Evolutionary conservation across 1,140 invertebrate genomes (phyloP).

Genomic region (Chlorops oryzae): DNA sequence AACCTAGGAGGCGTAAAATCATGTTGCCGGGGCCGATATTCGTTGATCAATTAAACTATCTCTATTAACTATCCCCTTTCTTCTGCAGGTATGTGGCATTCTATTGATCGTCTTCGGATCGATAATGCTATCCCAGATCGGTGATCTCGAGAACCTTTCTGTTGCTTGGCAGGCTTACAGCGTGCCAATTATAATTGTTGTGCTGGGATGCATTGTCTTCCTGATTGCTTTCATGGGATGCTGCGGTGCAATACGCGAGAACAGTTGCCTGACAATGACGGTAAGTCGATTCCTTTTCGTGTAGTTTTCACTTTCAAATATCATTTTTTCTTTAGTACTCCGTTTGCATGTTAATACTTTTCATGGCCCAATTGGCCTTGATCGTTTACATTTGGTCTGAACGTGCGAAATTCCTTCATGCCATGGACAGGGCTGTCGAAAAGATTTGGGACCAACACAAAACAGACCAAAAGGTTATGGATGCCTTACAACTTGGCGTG

Average conservation of each 20-base stretch:
- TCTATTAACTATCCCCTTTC: background rate
- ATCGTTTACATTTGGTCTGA: constrained; percentile 55
- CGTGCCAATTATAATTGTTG: constrained; percentile 60
- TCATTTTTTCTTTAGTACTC: constrained; percentile 54
- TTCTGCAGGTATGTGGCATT: constrained; percentile 57
- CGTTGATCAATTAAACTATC: too few relatives aligned
- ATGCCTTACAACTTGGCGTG: constrained; percentile 33
- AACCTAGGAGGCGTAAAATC: too few relatives aligned
- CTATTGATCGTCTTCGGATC: constrained; percentile 57
- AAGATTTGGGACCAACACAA: constrained; percentile 35
- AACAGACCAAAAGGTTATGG: constrained; percentile 19
- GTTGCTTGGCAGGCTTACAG: constrained; percentile 50
- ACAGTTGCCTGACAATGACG: constrained; percentile 70
- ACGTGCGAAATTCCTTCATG: constrained; percentile 47
- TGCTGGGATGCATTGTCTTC: constrained; percentile 67
- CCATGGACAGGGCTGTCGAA: constrained; percentile 47
- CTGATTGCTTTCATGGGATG: constrained; percentile 76
- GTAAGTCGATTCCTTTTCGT: constrained; percentile 49
- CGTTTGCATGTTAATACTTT: constrained; percentile 56
- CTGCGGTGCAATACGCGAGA: constrained; percentile 76
- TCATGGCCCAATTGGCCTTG: constrained; percentile 58
- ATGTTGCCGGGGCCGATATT: too few relatives aligned
- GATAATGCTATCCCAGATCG: constrained; percentile 51
- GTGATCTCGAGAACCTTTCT: constrained; percentile 48
- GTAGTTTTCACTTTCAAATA: background rate